Conservation (phyloP, 2,888 invertebrate genomes). For the Leistus spinibarbis region DNA sequence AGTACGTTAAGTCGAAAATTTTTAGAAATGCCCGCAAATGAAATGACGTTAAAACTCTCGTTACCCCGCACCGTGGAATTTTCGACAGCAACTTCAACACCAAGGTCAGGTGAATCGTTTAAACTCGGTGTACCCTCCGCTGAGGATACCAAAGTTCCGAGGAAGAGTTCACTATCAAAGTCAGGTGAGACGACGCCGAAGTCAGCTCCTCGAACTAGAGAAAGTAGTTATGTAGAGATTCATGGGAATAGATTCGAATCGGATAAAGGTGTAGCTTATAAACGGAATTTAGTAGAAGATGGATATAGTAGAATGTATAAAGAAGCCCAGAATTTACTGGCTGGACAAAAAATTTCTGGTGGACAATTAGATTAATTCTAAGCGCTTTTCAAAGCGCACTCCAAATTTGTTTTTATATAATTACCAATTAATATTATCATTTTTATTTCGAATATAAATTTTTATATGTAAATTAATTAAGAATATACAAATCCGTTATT, state of each 20-base stretch:
- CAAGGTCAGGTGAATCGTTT: too few relatives aligned
- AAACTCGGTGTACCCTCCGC: too few relatives aligned
- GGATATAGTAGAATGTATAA: neutral
- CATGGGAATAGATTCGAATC: neutral
- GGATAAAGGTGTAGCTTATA: conserved; percentile 6
- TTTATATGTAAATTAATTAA: too few relatives aligned
- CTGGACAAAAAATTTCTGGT: neutral
- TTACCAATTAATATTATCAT: too few relatives aligned
- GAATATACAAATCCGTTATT: too few relatives aligned
- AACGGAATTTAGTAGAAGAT: neutral
- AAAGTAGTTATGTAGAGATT: conserved; percentile 7
- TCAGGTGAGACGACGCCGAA: neutral
- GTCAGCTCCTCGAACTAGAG: neutral
- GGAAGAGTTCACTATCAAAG: neutral
- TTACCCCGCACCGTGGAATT: too few relatives aligned
- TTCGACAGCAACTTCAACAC: neutral
- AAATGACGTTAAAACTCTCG: conserved; percentile 6
- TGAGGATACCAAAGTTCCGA: too few relatives aligned
- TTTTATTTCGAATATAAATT: too few relatives aligned
- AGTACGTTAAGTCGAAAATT: neutral
- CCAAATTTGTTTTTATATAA: neutral
- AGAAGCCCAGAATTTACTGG: neutral
- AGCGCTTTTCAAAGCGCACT: neutral
- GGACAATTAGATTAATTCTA: neutral
- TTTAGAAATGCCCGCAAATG: neutral